Evolutionary conservation across 2,113 vertebrate species (phyloP), one percentile per base, ranked within the genome.

Genomic region (Corythoichthys haematopterus): DNA sequence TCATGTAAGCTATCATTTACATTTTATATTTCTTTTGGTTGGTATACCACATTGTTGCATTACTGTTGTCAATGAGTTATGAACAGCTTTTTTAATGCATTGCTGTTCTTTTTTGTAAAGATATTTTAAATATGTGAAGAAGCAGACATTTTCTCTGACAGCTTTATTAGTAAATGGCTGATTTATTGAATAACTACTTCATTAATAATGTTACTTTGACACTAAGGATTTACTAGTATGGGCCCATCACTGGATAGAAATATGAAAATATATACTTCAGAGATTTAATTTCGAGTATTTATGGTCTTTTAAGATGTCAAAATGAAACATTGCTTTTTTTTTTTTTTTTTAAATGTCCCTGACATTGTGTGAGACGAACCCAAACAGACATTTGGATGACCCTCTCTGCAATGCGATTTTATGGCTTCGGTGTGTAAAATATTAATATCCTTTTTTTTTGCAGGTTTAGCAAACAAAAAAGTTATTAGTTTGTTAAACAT

Each of bases 11-110:
- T 15, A 48, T 11, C 4, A 35, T 56, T 57, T 28, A 28, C 1
- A 50, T 50, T 33, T 8, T 28, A 20, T 55, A 16, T 28, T 11
- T 57, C 12, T 13, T 57, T 57, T 35, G 13, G 6, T 15, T 36
- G 4, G 12, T 6, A 3, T 55, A 9, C 53, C 6, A 10, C 3
- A 55, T 35, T 43, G 15, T 40, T 20, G 15, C 7, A 15, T 45
- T 48, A 40, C 36, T 59, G 12, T 66, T 45, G 38, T 62, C 43
- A 13, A 28, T 33, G 2, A 35, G 37, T 64, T 35, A 48, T 35
- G 59, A 50, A 78, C 74, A 81, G 79, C 65, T 80, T 70, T 13
- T 71, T 73, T 70, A 51, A 28, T 40, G 38, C 63, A 68, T 35
- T 50, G 64, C 5, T 48, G 45, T 36, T 12, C 12, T 6, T 62